These are phyloP conservation scores for Drosophila erecta DNA, from an alignment of 1,140 invertebrate genomes.

Conservation along the genomic window DNA sequence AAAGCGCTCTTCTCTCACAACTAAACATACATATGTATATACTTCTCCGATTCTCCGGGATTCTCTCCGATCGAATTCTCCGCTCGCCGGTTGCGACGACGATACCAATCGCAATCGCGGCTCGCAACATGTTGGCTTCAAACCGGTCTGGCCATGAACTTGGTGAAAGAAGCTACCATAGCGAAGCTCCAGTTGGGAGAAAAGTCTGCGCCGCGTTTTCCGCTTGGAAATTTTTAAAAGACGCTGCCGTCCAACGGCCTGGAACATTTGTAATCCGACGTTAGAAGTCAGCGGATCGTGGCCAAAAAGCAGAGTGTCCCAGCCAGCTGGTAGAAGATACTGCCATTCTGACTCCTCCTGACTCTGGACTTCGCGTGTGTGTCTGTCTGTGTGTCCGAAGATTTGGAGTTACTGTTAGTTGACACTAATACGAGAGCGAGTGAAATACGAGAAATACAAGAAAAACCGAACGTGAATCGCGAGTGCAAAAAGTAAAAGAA, in stretches of 20 bases:
- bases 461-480: constrained; percentile 45
- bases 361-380: constrained; percentile 43
- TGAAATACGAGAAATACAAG: constrained; percentile 44
- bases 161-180: constrained; percentile 53
- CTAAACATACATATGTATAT: too few species aligned
- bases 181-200: constrained; percentile 33
- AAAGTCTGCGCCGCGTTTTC: constrained; percentile 55
- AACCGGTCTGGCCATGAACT: constrained; percentile 65
- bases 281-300: constrained; percentile 76
- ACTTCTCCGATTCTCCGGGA: too few species aligned
- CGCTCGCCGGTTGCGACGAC: constrained; percentile 22
- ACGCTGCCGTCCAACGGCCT: constrained; percentile 75
- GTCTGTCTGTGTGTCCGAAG: constrained; percentile 39
- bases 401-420: constrained; percentile 79
- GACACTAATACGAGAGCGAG: constrained; percentile 74
- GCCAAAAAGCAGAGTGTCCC: constrained; percentile 23
- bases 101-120: constrained; percentile 16
- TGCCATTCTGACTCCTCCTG: constrained; percentile 11
- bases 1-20: too few species aligned
- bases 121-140: constrained; percentile 60
- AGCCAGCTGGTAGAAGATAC: constrained; percentile 25
- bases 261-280: constrained; percentile 84
- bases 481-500: constrained; percentile 33
- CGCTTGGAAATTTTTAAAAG: constrained; percentile 84
- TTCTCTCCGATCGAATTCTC: background rate